A percentile compares a stretch with the other conserved stretches of the same genome.
These are phyloP conservation scores for Trematomus bernacchii DNA, from an alignment of 2,797 vertebrate species.

Conservation along the genomic window DNA sequence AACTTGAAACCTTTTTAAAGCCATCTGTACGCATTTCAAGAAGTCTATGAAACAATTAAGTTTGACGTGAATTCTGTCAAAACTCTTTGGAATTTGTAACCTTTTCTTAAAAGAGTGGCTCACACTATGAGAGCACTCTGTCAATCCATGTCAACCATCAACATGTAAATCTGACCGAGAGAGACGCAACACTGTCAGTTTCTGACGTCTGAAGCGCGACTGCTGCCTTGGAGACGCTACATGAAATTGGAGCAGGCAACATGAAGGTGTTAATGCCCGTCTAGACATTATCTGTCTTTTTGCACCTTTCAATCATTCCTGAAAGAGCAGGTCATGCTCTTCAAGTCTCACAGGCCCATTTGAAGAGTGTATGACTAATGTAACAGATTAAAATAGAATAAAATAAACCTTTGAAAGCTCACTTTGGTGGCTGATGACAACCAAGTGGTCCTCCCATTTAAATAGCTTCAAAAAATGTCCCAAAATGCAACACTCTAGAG, in stretches of 20 bases:
- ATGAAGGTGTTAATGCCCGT: constrained; percentile 29
- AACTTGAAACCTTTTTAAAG: background rate
- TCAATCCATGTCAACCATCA: constrained; percentile 4
- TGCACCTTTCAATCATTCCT: constrained; percentile 34
- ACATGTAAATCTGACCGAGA: constrained; percentile 1
- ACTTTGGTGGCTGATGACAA: constrained; percentile 10
- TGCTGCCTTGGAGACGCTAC: constrained; percentile 17
- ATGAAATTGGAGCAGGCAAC: constrained; percentile 36
- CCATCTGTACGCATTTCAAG: background rate
- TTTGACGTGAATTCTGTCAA: background rate
- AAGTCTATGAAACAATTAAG: background rate
- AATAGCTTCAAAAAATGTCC: background rate
- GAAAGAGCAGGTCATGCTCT: constrained; percentile 10
- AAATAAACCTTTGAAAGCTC: constrained; percentile 12
- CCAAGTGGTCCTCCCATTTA: background rate
- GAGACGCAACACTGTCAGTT: background rate
- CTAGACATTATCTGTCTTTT: constrained; percentile 26
- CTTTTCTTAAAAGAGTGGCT: background rate
- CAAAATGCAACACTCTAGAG: background rate
- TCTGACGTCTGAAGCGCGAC: constrained; percentile 13
- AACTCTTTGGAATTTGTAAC: background rate
- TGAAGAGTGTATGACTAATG: constrained; percentile 38
- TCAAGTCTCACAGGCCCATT: constrained; percentile 24
- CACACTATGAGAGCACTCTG: background rate
- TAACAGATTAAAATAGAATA: constrained; percentile 50